These are phyloP conservation scores for Aphelenchoides fujianensis DNA, from an alignment of 1,140 invertebrate species.

Conservation along the genomic window DNA sequence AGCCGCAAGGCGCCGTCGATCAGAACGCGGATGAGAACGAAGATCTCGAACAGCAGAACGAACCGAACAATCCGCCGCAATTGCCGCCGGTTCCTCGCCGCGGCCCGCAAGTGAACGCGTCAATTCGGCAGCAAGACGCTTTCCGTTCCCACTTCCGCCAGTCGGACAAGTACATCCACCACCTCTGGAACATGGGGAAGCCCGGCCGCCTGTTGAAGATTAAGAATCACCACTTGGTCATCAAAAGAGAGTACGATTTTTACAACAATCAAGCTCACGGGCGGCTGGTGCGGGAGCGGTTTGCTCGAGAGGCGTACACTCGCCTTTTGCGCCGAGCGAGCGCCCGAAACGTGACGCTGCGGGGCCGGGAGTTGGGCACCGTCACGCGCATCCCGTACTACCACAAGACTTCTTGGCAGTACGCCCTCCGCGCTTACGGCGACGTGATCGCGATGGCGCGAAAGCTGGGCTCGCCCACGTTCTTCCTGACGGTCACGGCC, in stretches of 20 bases:
- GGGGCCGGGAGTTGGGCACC: neutral
- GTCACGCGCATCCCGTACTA: neutral
- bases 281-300: neutral
- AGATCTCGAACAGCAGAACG: neutral
- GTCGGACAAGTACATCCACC: neutral
- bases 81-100: too few relatives aligned
- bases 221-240: neutral
- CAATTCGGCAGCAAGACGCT: neutral
- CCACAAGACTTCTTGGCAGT: conserved; percentile 21
- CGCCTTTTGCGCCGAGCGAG: neutral
- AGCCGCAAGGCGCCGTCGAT: neutral
- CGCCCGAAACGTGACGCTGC: neutral
- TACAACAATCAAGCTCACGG: neutral
- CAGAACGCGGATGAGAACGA: neutral
- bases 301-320: neutral
- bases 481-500: conserved; percentile 66
- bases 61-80: neutral
- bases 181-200: neutral
- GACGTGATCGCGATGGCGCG: conserved; percentile 60
- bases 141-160: neutral
- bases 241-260: neutral
- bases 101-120: too few relatives aligned
- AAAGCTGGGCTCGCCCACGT: conserved; percentile 62
- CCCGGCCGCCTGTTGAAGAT: neutral
- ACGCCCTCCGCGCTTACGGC: conserved; percentile 53